Base-by-base conservation (phyloP, 2,888 invertebrate genomes). In the Sphaeridia pumilis region DNA sequence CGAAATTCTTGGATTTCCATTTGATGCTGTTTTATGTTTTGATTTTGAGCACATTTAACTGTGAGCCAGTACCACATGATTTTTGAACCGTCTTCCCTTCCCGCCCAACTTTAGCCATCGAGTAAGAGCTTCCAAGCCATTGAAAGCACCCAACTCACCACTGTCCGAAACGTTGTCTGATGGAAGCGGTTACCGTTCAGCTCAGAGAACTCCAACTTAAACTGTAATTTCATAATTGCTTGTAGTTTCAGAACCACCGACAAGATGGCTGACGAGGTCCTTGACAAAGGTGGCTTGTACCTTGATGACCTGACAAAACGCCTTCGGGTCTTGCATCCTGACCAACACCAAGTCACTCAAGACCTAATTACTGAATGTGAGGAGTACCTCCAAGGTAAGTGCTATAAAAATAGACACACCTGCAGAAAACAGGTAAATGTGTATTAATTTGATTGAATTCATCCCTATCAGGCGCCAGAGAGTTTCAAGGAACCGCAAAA, bases 291-390 rank as follows among this genome's bases (percentile, higher is more conserved):
- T 47, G 63, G 63, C 1, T 36, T 63, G 35, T 63, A 59, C 45
- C 43, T 63, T 54, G 61, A 63, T 27, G 60, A 61, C 35, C 51
- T 63, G 52, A 61, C 61, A 22, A 59, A 58, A 41, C 53, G 58
- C 20, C 46, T 63, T 2, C 58, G 63, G 4, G 56, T 63, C n/a
- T 43, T 63, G 14, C 61, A 63, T 45, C 63, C 63, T 14, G 61
- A 63, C 41, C 55, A 59, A 36, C 61, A 61, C 42, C 61, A 63
- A 49, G 52, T 61, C 12, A 60, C 60, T 12, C 58, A 61, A 17
- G 63, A 63, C 34, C 54, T 63, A 20, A 57, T 59, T 2, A 56
- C 56, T 10, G 61, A 61, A 49, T 59, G 57, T 35, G 58, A 59
- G 35, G 60, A 63, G 48, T 63, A 63, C 45, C 46, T 58, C 34